Evolutionary conservation across 1,140 invertebrate species (phyloP), one percentile per base, ranked within the genome.

Genomic region (Caerostris darwini): DNA sequence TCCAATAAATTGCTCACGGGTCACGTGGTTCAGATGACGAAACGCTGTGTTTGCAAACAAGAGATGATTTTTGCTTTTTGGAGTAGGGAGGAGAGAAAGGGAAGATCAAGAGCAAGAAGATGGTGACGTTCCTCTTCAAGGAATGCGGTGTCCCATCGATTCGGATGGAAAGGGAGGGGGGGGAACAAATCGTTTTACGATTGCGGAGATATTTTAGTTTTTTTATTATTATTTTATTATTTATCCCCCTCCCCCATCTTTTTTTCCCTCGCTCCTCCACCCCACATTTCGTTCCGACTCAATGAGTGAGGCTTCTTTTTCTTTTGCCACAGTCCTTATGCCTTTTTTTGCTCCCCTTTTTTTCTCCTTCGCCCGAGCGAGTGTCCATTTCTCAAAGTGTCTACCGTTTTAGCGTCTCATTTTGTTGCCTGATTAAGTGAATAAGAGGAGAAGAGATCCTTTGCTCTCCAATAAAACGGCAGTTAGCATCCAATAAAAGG

Each of bases 171-270:
- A 81, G 19, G 53, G 59, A 54, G 67, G 86, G 56, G 17, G 59
- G 64, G 90, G 81, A 94, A 94, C 92, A 94, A 94, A 94, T 94
- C 92, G 92, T 94, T 94, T 94, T 94, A 94, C 92, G 92, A 94
- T 94, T 94, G 92, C 92, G 71, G 57, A 89, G 92, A 94, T 88
- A 94, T 88, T 94, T 92, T 92, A 67, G 61, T 85, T 92, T 67
- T 92, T 92, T 93, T 93, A 77, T 92, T 85, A 92, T 92, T 92
- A 92, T 92, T 94, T 94, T 87, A 94, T 94, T 94, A 94, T 94
- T 94, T 94, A 94, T 94, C 69, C 59, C 82, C 7, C 34, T 82
- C 90, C n/a, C 53, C 54, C 17, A 8, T 53, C 3, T 34, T 94
- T 69, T 88, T 88, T 88, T 83, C 82, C 53, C 14, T 54, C 56